These are phyloP conservation scores for Arctia plantaginis DNA, from an alignment of 2,888 invertebrate species.

Conservation along the genomic window DNA sequence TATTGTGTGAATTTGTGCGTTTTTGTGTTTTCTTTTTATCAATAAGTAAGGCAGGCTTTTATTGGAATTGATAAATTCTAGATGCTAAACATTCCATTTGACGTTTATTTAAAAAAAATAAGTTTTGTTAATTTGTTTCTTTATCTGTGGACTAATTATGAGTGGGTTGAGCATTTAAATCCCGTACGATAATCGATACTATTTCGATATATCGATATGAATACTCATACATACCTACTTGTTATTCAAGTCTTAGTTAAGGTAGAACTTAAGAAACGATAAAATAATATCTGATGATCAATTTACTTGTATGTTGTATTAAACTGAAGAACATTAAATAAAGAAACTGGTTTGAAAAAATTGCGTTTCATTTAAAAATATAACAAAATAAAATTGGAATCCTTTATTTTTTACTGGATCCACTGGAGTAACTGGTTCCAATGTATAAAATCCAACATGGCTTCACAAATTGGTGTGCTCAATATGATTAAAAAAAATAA, in stretches of 20 bases:
- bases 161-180: slow-evolving; percentile 52
- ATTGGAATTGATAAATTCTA: slow-evolving; percentile 55
- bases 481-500: no score
- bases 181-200: slow-evolving; percentile 53
- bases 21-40: slow-evolving; percentile 53
- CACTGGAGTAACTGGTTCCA: no score
- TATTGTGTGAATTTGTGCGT: slow-evolving; percentile 54
- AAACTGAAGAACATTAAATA: slow-evolving; percentile 86
- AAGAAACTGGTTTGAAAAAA: slow-evolving; percentile 85
- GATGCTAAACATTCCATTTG: slow-evolving; percentile 52
- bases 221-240: slow-evolving; percentile 75
- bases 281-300: slow-evolving; percentile 86
- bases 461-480: no score
- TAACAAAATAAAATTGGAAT: background rate
- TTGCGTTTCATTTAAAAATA: slow-evolving; percentile 70
- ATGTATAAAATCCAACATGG: no score
- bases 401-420: no score
- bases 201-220: slow-evolving; percentile 53
- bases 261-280: slow-evolving; percentile 85
- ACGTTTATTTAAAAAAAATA: slow-evolving; percentile 40
- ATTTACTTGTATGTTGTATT: slow-evolving; percentile 87
- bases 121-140: slow-evolving; percentile 55
- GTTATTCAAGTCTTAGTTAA: slow-evolving; percentile 85
- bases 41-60: slow-evolving; percentile 49
- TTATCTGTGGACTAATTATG: slow-evolving; percentile 51